Base-by-base conservation (phyloP, 2,888 invertebrate genomes). In the Microctonus hyperodae region DNA sequence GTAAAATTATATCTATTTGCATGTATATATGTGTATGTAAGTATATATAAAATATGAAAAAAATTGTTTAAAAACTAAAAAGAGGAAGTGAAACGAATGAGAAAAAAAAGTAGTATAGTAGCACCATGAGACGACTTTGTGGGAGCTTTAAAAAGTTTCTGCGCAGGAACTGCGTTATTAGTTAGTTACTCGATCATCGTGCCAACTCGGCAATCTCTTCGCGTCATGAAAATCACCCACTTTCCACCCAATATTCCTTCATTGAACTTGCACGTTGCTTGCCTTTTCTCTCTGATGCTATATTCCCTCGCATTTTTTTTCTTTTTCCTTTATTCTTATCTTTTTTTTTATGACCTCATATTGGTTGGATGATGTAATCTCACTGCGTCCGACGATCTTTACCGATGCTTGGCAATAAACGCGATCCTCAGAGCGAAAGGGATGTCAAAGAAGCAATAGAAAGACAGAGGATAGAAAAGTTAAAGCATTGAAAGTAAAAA, bases 101-200 rank as follows among this genome's bases (percentile, higher is more conserved):
- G 13, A 44, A 62, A 20, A 28, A 62, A 51, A 62, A 53, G 35
- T 13, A 50, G 16, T 44, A 44, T 44, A 44, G n/a, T n/a, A 50
- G 28, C 13, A 31, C 22, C 31, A 20, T 53, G 51, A 13, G 53
- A 53, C 53, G 35, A 51, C 37, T 53, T 25, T 31, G 31, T 20
- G n/a, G 37, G 51, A 62, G 53, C 53, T 70, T 64, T 67, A 68
- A 66, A 44, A 69, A 70, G 68, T 68, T 71, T 71, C 31, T 57
- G 56, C 64, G 53, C 67, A 53, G 57, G 58, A 57, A 67, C 59
- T 67, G 61, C 64, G 65, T 68, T 71, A 68, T 68, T 71, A 65
- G 68, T 71, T 67, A 69, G 68, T 71, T 69, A 70, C 70, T 40
- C 70, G 63, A 71, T 71, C 68, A 68, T 71, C 40, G 63, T 57